phyloP scores from a whole-genome alignment of 2,113 vertebrate species.

The Ahaetulla prasina region DNA sequence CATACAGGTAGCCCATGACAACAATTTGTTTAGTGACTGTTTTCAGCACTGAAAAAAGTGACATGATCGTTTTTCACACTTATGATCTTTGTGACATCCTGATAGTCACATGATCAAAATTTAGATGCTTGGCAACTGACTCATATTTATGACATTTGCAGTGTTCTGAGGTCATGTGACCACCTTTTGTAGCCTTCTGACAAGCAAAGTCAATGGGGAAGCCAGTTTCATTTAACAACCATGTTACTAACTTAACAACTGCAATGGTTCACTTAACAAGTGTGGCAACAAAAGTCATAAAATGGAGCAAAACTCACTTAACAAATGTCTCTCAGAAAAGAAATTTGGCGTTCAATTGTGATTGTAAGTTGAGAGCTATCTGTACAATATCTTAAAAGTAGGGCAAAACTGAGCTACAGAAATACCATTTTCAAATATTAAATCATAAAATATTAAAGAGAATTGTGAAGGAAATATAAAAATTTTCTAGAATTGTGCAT shows the following conservation, averaged over 20 bases:
- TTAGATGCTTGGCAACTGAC: neutral
- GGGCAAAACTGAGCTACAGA: conserved; percentile 46
- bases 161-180: neutral
- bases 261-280: too few species aligned
- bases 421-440: conserved; percentile 21
- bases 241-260: too few species aligned
- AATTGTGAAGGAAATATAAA: conserved; percentile 31
- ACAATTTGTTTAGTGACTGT: neutral
- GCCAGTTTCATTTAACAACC: neutral
- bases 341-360: too few species aligned
- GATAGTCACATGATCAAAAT: neutral
- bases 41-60: too few species aligned
- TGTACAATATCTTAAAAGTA: neutral
- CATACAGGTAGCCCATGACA: neutral
- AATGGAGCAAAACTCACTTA: too few species aligned
- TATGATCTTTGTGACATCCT: neutral
- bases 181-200: neutral
- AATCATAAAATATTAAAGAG: conserved; percentile 42
- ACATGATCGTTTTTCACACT: neutral
- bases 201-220: neutral
- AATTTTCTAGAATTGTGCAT: neutral
- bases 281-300: too few species aligned
- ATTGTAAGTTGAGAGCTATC: too few species aligned
- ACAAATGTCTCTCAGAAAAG: too few species aligned
- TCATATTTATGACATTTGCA: neutral